phyloP scores from a whole-genome alignment of 2,113 vertebrate species.

The Chaetura pelagica region DNA sequence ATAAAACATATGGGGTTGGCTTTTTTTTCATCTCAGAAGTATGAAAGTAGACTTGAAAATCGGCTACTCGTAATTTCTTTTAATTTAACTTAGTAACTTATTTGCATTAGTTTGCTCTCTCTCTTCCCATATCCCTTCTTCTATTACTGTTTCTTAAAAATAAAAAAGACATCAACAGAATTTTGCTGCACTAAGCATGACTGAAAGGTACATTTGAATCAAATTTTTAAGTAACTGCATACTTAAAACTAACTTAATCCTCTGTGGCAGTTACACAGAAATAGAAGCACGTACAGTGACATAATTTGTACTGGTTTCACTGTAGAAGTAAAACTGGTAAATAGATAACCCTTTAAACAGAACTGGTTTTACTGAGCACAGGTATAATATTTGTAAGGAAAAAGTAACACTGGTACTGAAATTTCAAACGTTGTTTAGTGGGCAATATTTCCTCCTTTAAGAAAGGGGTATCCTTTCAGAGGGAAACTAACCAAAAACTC shows the following conservation, averaged over 20 bases:
- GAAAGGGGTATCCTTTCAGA: not conserved
- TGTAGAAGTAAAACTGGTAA: not conserved
- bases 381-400: not conserved
- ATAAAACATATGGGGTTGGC: accelerated
- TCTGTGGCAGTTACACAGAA: not conserved
- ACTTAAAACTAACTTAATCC: not conserved
- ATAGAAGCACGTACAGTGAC: not conserved
- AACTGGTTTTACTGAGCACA: not conserved
- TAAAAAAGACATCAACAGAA: not conserved
- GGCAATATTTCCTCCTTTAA: not conserved
- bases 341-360: not conserved
- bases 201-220: not conserved
- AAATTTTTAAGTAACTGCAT: not conserved
- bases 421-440: not conserved
- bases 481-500: not conserved
- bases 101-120: not conserved
- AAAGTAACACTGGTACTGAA: not conserved
- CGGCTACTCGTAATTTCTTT: not conserved
- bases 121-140: not conserved
- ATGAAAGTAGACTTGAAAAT: not conserved
- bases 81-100: not conserved
- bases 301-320: not conserved
- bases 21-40: not conserved
- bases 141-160: not conserved
- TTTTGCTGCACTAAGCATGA: not conserved